Evolutionary conservation across 2,113 vertebrate species (phyloP), one percentile per base, ranked within the genome.

Genomic region (Syrrhaptes paradoxus): DNA sequence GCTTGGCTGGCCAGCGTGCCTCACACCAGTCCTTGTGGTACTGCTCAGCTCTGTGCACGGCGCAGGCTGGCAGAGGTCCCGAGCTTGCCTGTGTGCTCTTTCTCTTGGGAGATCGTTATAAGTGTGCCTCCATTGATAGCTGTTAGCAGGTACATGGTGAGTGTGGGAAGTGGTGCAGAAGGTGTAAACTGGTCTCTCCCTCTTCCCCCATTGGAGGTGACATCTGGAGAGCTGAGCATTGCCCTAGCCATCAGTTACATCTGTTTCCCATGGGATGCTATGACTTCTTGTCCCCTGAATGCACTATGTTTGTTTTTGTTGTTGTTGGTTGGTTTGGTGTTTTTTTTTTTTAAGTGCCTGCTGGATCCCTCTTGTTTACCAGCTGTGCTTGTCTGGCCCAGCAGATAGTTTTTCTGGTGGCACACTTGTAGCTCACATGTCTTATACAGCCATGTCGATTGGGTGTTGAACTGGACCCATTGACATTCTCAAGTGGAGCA

Each of bases 401-500:
- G 55, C 32, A 59, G 61, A 22, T 41, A 32, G 19, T 34, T 89
- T 73, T 70, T 57, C n/a, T 74, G 49, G 41, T 68, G 41, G 22
- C 13, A 17, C 54, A 19, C 13, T 73, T 34, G 29, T 62, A 19
- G 25, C 89, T 85, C 24, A 13, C 4, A 1, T 85, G 70, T 76
- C 68, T 51, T 54, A 38, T 0, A 26, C 34, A 76, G 71, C 78
- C 41, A 6, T 38, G 57, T 29, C 77, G 65, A 48, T 10, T 25
- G 85, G 31, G 71, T 77, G 43, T 93, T 9, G 4, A 73, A 41
- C 48, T 49, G 87, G 90, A 89, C 48, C 45, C 26, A 41, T 2
- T 93, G 72, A 49, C 71, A 46, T 95, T 91, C 84, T 90, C 75
- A 78, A 89, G 83, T 72, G 72, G 81, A 95, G 85, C 80, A 93